Percentiles rank a stretch among this genome's conserved stretches.
Evolutionary conservation across 2,888 invertebrate species (phyloP).

Genomic region (Lypha dubia): DNA sequence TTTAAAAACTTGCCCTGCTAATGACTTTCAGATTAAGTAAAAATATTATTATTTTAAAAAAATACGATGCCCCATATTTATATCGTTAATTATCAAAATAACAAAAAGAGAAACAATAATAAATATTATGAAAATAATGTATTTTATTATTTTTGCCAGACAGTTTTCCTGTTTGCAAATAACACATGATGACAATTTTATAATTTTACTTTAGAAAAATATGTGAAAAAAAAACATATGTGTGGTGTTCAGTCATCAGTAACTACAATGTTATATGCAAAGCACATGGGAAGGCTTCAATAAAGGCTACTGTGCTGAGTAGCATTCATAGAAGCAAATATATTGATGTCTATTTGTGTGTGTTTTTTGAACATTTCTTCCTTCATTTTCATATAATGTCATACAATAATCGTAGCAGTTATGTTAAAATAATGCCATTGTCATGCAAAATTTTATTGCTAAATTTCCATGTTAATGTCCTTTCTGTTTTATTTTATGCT

Average conservation of each 20-base stretch:
- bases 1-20: too few species aligned
- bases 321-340: background rate
- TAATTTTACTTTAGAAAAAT: background rate
- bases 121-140: constrained; percentile 3
- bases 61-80: constrained; percentile 8
- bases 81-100: background rate
- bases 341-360: background rate
- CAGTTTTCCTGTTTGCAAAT: constrained; percentile 30
- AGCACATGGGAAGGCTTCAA: constrained; percentile 1
- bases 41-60: background rate
- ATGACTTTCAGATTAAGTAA: constrained; percentile 13
- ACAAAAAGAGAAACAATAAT: too few species aligned
- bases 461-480: constrained; percentile 27
- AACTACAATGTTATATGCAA: constrained; percentile 45
- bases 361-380: constrained; percentile 25
- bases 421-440: constrained; percentile 70
- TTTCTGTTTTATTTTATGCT: constrained; percentile 1
- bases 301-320: constrained; percentile 10
- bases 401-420: constrained; percentile 70
- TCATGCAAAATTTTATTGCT: constrained; percentile 65
- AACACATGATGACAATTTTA: constrained; percentile 25
- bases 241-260: background rate
- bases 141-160: constrained; percentile 23
- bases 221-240: background rate
- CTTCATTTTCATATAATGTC: constrained; percentile 51